Conservation (phyloP, 2,888 invertebrate genomes). For the Metacarcinus magister region DNA sequence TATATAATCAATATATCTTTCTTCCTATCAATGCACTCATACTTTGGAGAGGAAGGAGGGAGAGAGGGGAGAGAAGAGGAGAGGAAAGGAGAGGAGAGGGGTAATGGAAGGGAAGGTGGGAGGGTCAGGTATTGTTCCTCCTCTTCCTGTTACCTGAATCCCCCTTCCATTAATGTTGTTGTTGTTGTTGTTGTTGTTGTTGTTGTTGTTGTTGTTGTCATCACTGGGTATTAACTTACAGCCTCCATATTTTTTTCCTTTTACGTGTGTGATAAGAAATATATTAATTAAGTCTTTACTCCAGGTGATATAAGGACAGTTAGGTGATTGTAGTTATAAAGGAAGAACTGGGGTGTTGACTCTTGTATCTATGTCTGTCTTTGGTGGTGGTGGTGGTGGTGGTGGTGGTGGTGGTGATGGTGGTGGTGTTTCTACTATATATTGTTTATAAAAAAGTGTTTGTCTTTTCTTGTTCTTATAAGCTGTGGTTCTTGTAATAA, state of each 20-base stretch:
- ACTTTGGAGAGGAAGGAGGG: not conserved
- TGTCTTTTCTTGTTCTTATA: not conserved
- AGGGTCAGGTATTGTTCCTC: not conserved
- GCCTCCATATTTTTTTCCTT: too few relatives aligned
- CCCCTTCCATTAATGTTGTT: not conserved
- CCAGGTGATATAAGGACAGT: too few relatives aligned
- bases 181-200: conserved; percentile 26
- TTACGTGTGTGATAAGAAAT: too few relatives aligned
- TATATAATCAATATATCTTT: not conserved
- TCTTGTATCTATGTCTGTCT: too few relatives aligned
- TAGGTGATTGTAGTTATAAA: not conserved
- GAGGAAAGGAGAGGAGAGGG: not conserved
- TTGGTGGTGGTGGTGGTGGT: not conserved
- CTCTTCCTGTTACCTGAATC: not conserved
- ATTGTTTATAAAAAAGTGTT: not conserved
- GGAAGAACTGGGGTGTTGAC: too few relatives aligned
- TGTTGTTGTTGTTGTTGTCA: not conserved
- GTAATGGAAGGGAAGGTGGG: not conserved
- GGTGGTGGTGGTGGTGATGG: not conserved
- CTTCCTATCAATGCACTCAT: not conserved
- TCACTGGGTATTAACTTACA: too few relatives aligned
- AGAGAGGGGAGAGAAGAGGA: not conserved
- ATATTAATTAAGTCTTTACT: too few relatives aligned
- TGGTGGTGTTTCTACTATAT: not conserved
- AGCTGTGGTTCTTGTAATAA: not conserved